phyloP scores from a whole-genome alignment of 37 sponge, comb jelly and placozoan species.

The Spongia lamella region DNA sequence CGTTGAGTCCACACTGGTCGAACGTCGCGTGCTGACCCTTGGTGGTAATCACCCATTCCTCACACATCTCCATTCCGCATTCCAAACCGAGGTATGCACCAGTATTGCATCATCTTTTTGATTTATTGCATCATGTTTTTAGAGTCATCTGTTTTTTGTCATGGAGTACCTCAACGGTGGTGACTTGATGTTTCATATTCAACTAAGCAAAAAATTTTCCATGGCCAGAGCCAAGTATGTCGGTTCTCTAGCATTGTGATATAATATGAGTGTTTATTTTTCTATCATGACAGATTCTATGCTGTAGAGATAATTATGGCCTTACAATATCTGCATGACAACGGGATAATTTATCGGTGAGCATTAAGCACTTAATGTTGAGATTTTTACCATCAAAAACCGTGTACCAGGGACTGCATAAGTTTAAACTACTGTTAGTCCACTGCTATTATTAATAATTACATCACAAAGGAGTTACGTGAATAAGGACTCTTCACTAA shows the following conservation, averaged over 20 bases:
- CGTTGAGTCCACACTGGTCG: constrained; percentile 91
- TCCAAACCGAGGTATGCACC: constrained; percentile 80
- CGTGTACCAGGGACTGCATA: too few species aligned
- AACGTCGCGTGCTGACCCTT: constrained; percentile 82
- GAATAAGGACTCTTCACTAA: too few species aligned
- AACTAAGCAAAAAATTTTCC: constrained; percentile 79
- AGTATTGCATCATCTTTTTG: too few species aligned
- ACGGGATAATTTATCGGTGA: constrained; percentile 86
- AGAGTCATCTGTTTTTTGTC: constrained; percentile 93
- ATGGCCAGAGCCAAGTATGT: constrained; percentile 65
- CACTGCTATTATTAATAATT: too few species aligned
- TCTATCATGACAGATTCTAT: constrained; percentile 89
- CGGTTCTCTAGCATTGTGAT: too few species aligned
- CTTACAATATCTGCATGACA: constrained; percentile 86
- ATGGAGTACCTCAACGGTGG: constrained; percentile 99
- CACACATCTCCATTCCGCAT: constrained; percentile 86
- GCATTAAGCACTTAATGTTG: too few species aligned
- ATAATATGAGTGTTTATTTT: too few species aligned
- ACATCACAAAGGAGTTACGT: too few species aligned
- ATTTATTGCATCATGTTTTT: not conserved
- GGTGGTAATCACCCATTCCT: constrained; percentile 77
- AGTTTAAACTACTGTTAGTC: too few species aligned
- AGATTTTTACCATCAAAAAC: too few species aligned
- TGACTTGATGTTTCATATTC: constrained; percentile 98
- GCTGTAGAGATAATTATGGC: constrained; percentile 84